A percentile compares a stretch with the other conserved stretches of the same genome.
These are phyloP conservation scores for Drosophila sproati DNA, from an alignment of 1,140 invertebrate species.

Conservation along the genomic window DNA sequence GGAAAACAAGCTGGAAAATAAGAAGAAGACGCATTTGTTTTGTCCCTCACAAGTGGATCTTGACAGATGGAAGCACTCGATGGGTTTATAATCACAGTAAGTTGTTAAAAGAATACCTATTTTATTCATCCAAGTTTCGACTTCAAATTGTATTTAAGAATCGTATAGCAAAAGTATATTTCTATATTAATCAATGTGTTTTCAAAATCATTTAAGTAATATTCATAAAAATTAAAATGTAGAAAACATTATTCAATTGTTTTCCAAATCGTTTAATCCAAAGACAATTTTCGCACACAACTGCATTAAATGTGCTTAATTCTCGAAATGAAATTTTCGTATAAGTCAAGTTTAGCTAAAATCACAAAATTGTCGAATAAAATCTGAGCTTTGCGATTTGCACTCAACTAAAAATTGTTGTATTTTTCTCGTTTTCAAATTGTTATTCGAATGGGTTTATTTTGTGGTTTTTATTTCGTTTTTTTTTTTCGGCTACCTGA, in stretches of 20 bases:
- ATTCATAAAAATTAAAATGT: too few relatives aligned
- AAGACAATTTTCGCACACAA: too few relatives aligned
- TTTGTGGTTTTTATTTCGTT: neutral
- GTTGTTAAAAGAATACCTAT: neutral
- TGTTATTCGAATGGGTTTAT: neutral
- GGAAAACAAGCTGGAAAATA: constrained; percentile 6
- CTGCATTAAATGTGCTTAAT: too few relatives aligned
- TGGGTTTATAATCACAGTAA: neutral
- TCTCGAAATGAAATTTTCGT: neutral
- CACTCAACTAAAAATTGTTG: constrained; percentile 1
- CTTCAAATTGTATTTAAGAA: too few relatives aligned
- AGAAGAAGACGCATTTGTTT: neutral
- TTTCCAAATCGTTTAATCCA: too few relatives aligned
- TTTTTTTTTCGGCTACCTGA: constrained; percentile 27
- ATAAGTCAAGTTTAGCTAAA: constrained; percentile 23
- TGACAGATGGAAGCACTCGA: neutral
- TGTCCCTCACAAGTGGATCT: neutral
- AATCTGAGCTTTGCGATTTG: constrained; percentile 1
- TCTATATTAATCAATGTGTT: too few relatives aligned
- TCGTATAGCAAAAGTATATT: too few relatives aligned
- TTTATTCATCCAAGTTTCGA: neutral
- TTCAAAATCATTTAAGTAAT: too few relatives aligned
- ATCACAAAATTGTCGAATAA: neutral
- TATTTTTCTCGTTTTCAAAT: neutral
- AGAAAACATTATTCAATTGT: too few relatives aligned